These are phyloP conservation scores for Rotaria magnacalcarata DNA, from an alignment of 2,888 invertebrate species.

Conservation along the genomic window DNA sequence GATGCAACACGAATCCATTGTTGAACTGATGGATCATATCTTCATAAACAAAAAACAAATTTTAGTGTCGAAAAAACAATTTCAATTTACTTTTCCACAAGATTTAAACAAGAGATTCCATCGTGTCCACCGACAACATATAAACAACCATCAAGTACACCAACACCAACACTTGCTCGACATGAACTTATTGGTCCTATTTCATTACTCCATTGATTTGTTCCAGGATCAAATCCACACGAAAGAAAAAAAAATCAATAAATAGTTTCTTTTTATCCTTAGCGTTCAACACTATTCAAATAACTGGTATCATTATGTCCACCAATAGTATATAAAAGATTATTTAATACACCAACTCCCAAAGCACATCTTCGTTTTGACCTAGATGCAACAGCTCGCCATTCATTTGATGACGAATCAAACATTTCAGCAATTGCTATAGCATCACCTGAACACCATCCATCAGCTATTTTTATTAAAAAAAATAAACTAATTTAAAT, in stretches of 20 bases:
- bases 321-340: constrained; percentile 91
- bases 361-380: constrained; percentile 96
- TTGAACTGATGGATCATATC: constrained; percentile 94
- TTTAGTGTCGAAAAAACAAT: not conserved
- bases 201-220: constrained; percentile 95
- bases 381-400: constrained; percentile 99
- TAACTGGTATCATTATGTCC: constrained; percentile 88
- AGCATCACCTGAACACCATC: constrained; percentile 98
- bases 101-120: constrained; percentile 65
- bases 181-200: constrained; percentile 98
- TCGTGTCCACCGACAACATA: constrained; percentile 89
- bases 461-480: constrained; percentile 67
- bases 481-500: too few species aligned
- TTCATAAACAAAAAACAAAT: constrained; percentile 53
- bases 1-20: constrained; percentile 94
- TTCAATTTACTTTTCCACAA: constrained; percentile 69
- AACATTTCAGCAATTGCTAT: constrained; percentile 95
- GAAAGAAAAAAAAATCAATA: not conserved
- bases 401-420: constrained; percentile 87
- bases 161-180: constrained; percentile 92
- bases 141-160: constrained; percentile 76
- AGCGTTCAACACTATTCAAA: constrained; percentile 83
- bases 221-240: constrained; percentile 71
- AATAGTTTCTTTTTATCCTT: not conserved
- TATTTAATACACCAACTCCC: constrained; percentile 92